A percentile compares a stretch with the other conserved stretches of the same genome.
Evolutionary conservation across 1,140 invertebrate genomes (phyloP).

Genomic region (Aradophagus sp.): DNA sequence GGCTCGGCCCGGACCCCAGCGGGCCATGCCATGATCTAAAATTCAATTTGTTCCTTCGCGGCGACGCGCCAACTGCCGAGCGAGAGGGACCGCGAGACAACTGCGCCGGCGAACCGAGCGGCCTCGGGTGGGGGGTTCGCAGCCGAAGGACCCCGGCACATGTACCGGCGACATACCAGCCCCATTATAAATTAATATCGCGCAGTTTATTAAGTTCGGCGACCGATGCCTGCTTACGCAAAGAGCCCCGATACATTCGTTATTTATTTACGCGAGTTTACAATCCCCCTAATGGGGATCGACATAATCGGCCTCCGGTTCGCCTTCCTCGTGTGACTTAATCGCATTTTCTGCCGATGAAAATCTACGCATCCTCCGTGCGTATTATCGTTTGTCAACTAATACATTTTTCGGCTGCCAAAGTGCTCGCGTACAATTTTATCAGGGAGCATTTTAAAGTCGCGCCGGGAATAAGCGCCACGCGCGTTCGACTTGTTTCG

Average conservation of each 20-base stretch:
- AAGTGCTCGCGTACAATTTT: slow-evolving; percentile 13
- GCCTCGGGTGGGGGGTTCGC: slow-evolving; percentile 54
- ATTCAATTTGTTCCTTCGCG: slow-evolving; percentile 75
- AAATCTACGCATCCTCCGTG: slow-evolving; percentile 54
- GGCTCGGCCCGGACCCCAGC: slow-evolving; percentile 58
- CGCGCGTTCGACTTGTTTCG: too few species aligned
- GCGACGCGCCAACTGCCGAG: slow-evolving; percentile 57
- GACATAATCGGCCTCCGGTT: slow-evolving; percentile 66
- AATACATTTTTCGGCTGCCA: slow-evolving; percentile 21
- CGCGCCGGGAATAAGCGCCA: background rate
- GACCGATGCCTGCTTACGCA: slow-evolving; percentile 72
- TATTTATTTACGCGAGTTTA: slow-evolving; percentile 75
- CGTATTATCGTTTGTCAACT: slow-evolving; percentile 35
- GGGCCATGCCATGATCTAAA: slow-evolving; percentile 73
- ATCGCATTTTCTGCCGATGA: slow-evolving; percentile 60
- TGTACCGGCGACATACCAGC: slow-evolving; percentile 63
- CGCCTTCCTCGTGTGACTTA: slow-evolving; percentile 55
- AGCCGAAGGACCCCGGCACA: slow-evolving; percentile 56
- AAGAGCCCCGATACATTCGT: slow-evolving; percentile 70
- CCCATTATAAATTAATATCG: slow-evolving; percentile 73
- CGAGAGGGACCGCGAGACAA: slow-evolving; percentile 35
- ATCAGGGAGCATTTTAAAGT: slow-evolving; percentile 8
- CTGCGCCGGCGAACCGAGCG: slow-evolving; percentile 4
- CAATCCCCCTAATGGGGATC: slow-evolving; percentile 73
- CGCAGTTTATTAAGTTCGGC: slow-evolving; percentile 74